These are phyloP conservation scores for Takifugu flavidus DNA, from an alignment of 2,113 vertebrate genomes.

Conservation along the genomic window DNA sequence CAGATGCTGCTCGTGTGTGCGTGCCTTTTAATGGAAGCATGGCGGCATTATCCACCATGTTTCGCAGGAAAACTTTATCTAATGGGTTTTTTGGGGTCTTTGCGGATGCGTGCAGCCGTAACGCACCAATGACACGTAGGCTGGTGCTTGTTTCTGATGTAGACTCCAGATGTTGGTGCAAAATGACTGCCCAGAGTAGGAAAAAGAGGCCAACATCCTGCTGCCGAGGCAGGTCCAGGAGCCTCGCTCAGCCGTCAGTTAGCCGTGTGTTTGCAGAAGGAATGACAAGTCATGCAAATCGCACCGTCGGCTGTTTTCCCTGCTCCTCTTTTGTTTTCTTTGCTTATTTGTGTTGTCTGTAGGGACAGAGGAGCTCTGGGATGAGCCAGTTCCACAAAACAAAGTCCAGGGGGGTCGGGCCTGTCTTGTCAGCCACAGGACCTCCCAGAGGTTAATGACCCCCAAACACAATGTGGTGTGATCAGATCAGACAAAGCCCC, in stretches of 20 bases:
- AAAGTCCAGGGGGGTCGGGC: slow-evolving; percentile 21
- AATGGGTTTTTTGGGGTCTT: slow-evolving; percentile 15
- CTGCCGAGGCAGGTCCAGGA: slow-evolving; percentile 52
- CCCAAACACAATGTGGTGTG: slow-evolving; percentile 78
- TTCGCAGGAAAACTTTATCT: slow-evolving; percentile 21
- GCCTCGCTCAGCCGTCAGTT: slow-evolving; percentile 49
- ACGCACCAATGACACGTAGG: slow-evolving; percentile 19
- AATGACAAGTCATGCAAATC: slow-evolving; percentile 72
- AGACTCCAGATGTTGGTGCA: slow-evolving; percentile 70
- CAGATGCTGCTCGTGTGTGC: slow-evolving; percentile 25
- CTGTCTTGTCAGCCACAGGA: slow-evolving; percentile 71
- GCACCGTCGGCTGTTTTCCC: slow-evolving; percentile 72
- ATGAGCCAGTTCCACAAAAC: slow-evolving; percentile 37
- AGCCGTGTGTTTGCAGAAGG: slow-evolving; percentile 59
- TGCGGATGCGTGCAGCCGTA: slow-evolving; percentile 32
- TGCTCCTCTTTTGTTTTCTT: slow-evolving; percentile 57
- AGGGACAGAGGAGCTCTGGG: slow-evolving; percentile 48
- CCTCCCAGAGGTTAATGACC: slow-evolving; percentile 79
- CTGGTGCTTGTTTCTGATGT: slow-evolving; percentile 56
- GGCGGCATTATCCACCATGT: slow-evolving; percentile 20
- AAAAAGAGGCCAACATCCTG: slow-evolving; percentile 64
- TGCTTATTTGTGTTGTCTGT: slow-evolving; percentile 68
- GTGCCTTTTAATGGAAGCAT: slow-evolving; percentile 33
- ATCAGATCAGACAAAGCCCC: slow-evolving; percentile 78
- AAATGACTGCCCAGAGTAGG: slow-evolving; percentile 1